Evolutionary conservation across 2,113 vertebrate genomes (phyloP).

Genomic region (Triplophysa siluroides): DNA sequence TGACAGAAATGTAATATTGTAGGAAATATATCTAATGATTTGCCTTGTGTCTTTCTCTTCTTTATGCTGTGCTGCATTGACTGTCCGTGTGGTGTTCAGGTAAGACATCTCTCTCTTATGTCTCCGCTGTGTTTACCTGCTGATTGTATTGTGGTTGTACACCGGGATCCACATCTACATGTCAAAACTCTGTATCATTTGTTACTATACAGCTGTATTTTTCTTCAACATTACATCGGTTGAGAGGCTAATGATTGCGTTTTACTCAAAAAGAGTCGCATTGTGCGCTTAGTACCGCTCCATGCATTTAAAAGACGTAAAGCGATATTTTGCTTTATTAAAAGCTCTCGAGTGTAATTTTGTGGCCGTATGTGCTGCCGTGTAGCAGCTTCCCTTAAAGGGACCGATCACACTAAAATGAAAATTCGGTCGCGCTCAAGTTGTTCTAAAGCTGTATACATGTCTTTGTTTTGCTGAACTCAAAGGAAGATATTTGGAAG

Average conservation of each 20-base stretch:
- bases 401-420: too few relatives aligned
- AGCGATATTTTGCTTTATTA: slow-evolving; percentile 5
- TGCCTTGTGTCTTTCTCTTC: not conserved
- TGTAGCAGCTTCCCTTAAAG: not conserved
- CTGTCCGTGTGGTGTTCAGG: not conserved
- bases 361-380: not conserved
- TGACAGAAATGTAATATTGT: too few relatives aligned
- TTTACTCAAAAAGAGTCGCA: not conserved
- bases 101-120: not conserved
- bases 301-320: slow-evolving; percentile 8
- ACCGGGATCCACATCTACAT: not conserved
- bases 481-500: too few relatives aligned
- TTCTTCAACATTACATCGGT: not conserved
- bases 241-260: not conserved
- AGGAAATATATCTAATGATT: too few relatives aligned
- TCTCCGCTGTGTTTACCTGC: not conserved
- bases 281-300: not conserved
- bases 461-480: too few relatives aligned
- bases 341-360: slow-evolving; percentile 18
- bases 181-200: not conserved
- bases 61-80: not conserved
- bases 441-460: too few relatives aligned
- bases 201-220: not conserved
- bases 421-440: too few relatives aligned
- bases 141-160: not conserved